These are phyloP conservation scores for Gambusia holbrooki DNA, from an alignment of 2,113 vertebrate genomes.

Conservation along the genomic window DNA sequence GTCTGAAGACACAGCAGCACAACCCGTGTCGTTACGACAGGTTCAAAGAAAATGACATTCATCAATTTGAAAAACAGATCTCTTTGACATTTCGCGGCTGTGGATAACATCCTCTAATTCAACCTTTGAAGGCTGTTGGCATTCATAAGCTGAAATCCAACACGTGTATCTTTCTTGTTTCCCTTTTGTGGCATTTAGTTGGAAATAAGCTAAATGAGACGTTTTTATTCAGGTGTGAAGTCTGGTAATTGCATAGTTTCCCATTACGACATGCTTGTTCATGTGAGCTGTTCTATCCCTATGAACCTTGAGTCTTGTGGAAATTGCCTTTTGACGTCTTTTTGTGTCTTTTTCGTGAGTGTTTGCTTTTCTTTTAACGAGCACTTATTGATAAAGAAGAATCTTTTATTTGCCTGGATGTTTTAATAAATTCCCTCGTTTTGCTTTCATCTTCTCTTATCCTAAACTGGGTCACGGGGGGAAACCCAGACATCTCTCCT, in stretches of 20 bases:
- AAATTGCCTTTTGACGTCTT: not conserved
- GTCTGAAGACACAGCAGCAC: constrained; percentile 35
- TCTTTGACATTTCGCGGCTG: not conserved
- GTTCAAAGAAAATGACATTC: not conserved
- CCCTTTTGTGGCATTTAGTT: not conserved
- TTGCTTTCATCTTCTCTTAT: not conserved
- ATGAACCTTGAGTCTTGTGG: not conserved
- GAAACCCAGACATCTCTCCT: not conserved
- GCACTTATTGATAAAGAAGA: not conserved
- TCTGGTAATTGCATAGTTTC: not conserved
- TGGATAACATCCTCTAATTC: not conserved
- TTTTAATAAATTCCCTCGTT: not conserved
- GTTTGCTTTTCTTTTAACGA: too few species aligned
- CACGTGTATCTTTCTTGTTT: not conserved
- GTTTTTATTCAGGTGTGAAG: not conserved
- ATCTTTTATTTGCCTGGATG: not conserved
- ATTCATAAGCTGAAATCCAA: not conserved
- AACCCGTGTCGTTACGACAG: too few species aligned
- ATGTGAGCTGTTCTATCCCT: not conserved
- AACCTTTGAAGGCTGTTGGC: not conserved
- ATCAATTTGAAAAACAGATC: not conserved
- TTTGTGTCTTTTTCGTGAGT: not conserved
- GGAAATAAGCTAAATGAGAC: not conserved
- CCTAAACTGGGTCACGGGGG: not conserved
- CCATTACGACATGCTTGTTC: not conserved